Base-by-base conservation (phyloP, 2,113 vertebrate species). In the Microtus oregoni region DNA sequence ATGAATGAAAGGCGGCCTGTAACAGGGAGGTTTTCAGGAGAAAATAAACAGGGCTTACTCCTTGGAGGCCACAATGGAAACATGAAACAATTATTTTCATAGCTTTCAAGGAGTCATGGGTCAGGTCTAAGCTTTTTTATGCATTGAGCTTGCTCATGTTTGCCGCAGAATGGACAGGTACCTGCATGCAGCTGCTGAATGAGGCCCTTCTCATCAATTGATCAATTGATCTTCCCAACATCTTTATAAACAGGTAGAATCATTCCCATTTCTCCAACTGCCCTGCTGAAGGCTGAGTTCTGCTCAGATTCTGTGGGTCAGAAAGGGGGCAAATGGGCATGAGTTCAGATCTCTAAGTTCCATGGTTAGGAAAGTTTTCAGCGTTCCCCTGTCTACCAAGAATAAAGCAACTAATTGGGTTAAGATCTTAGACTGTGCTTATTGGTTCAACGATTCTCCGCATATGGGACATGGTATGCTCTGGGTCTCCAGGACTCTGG, bases 1-100 rank as follows among this genome's bases (percentile, higher is more conserved):
- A 58, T 61, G n/a, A 96, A 81, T 73, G 87, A 55, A 85, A 94
- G 85, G 87, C 90, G 73, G 78, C 35, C 61, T 95, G 52, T 32
- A 68, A 73, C 4, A 81, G 70, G 61, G 63, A 61, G 2, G 73
- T 65, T 35, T 47, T 91, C 61, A 5, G 77, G 38, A 91, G 47
- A 95, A 96, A 86, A 75, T 83, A 88, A 94, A 50, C 7, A 61
- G 52, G 76, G 68, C 88, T 55, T 73, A 73, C 79, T 93, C 61
- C 47, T 76, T 11, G 35, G 86, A 94, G 63, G 67, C 91, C 67
- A 58, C 72, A 73, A 90, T 82, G 73, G 58, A 95, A 95, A 83
- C 30, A 76, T 22, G 38, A 47, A 15, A 3, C 32, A 67, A 76
- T 92, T 96, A 32, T 77, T 77, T 73, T 73, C 47, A 47, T 63